Evolutionary conservation across 2,113 vertebrate species (phyloP).

Genomic region (Amphiprion percula): DNA sequence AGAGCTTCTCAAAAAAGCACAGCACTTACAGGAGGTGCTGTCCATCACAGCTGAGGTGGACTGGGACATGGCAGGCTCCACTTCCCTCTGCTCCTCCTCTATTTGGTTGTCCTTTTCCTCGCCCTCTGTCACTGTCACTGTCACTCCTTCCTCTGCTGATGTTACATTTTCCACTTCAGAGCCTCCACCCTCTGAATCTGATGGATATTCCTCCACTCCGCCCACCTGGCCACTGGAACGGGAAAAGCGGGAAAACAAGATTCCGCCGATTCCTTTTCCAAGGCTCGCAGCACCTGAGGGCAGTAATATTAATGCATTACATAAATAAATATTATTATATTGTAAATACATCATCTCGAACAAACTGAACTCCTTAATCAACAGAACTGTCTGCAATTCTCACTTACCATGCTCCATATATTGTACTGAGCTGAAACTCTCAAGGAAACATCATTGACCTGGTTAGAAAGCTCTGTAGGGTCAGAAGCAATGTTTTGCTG

Average conservation of each 20-base stretch:
- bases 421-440: too few species aligned
- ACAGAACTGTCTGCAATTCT: too few species aligned
- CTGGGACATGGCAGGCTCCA: constrained; percentile 82
- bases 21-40: constrained; percentile 86
- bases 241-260: constrained; percentile 96
- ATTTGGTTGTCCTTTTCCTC: constrained; percentile 81
- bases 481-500: too few species aligned
- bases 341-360: too few species aligned
- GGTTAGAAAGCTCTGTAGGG: too few species aligned
- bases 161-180: constrained; percentile 77
- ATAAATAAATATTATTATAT: too few species aligned
- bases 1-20: not conserved
- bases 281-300: constrained; percentile 92
- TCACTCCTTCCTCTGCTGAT: constrained; percentile 44
- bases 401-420: too few species aligned
- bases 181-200: constrained; percentile 67
- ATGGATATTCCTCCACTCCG: constrained; percentile 81
- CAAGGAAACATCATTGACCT: too few species aligned
- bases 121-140: constrained; percentile 22
- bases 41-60: constrained; percentile 88
- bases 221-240: constrained; percentile 85
- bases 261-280: constrained; percentile 96
- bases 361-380: too few species aligned
- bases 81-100: constrained; percentile 76
- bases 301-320: not conserved